A percentile compares a stretch with the other conserved stretches of the same genome.
Evolutionary conservation across 2,113 vertebrate genomes (phyloP).

Genomic region (Nibea albiflora): DNA sequence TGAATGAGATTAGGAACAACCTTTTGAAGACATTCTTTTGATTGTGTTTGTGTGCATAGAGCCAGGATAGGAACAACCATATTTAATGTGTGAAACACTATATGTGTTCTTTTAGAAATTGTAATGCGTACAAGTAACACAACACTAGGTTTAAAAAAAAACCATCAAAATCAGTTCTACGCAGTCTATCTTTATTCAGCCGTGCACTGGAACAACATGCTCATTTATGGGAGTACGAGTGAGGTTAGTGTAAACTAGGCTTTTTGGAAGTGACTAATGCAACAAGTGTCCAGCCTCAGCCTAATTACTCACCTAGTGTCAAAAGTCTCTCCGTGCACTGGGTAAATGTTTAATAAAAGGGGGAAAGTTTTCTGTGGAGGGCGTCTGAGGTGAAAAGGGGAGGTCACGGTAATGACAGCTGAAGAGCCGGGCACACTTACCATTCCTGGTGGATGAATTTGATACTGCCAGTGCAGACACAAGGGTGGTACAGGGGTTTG

Average conservation of each 20-base stretch:
- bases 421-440: constrained; percentile 82
- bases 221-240: background rate
- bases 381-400: background rate
- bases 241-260: background rate
- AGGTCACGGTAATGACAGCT: background rate
- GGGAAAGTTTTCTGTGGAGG: background rate
- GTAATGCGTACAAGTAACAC: background rate
- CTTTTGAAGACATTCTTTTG: background rate
- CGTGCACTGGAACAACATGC: no score
- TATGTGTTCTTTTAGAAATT: background rate
- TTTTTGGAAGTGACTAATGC: background rate
- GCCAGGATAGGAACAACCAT: background rate
- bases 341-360: background rate
- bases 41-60: background rate
- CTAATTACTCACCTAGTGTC: background rate
- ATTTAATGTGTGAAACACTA: background rate
- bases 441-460: constrained; percentile 99
- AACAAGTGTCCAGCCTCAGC: background rate
- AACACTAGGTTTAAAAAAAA: background rate
- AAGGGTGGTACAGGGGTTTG: constrained; percentile 98
- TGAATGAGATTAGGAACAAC: no score
- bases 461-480: constrained; percentile 99
- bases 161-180: background rate
- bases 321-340: background rate
- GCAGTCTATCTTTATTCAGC: no score